Base-by-base conservation (phyloP, 1,140 invertebrate genomes). In the Monomorium pharaonis region DNA sequence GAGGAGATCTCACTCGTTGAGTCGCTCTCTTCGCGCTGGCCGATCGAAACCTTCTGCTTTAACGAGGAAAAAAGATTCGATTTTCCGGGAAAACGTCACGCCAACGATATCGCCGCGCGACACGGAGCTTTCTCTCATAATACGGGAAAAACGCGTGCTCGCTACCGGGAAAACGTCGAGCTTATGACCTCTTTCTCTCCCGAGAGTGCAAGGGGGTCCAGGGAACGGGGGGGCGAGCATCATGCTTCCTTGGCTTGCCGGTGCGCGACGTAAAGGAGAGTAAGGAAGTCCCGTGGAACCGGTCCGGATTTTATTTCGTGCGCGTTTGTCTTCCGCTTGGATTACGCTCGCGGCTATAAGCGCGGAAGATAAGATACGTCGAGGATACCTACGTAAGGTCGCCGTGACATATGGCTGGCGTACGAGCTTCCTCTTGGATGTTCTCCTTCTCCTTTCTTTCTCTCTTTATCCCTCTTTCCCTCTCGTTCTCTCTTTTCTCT, bases 281-380 rank as follows among this genome's bases (percentile, higher is more conserved):
- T 74, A 83, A 91, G 91, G 86, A 91, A 90, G 89, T 89, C 84
- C 56, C 60, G 86, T 84, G 56, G 81, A 91, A 91, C 90, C 90
- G 90, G 91, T 92, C 85, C 86, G 88, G 86, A 91, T 91, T 92
- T 92, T 92, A 91, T 92, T 92, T 92, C 90, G 90, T 86, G 85
- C 75, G 80, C 90, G 91, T 91, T 91, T 89, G 89, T 91, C 92
- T 92, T 92, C 88, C 90, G 85, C 89, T 91, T 85, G 91, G 89
- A 91, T 92, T 92, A 92, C 89, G 76, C 84, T 89, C 76, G 86
- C 87, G 77, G 87, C 86, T 86, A 90, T 92, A 90, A 92, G 88
- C 90, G 91, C 89, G 92, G 85, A 91, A 92, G 92, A 92, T 92
- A 92, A 92, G 90, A 91, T 91, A 90, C 86, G 85, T 81, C 77